phyloP scores from a whole-genome alignment of 2,797 vertebrate genomes.

The Prionace glauca region DNA sequence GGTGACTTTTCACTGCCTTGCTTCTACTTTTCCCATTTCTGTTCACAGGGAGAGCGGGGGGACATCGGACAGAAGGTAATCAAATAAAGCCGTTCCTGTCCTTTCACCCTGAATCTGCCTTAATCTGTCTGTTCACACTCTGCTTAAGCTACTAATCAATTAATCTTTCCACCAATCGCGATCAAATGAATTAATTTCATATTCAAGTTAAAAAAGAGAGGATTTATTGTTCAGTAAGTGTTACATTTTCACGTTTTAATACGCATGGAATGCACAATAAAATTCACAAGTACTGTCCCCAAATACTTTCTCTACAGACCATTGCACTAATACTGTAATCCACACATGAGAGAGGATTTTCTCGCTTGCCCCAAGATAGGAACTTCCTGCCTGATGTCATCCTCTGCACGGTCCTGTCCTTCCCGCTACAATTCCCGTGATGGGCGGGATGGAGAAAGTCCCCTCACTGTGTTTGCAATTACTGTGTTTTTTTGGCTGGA shows the following conservation, averaged over 20 bases:
- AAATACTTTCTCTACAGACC: background rate
- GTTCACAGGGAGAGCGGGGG: constrained; percentile 15
- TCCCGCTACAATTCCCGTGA: too few species aligned
- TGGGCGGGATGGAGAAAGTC: too few species aligned
- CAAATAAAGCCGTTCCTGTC: background rate
- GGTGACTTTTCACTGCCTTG: constrained; percentile 22
- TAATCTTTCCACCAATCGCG: background rate
- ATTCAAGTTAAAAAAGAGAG: constrained; percentile 31
- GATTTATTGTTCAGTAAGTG: background rate
- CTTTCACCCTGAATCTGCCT: background rate
- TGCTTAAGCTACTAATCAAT: constrained; percentile 14
- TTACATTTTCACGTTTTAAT: background rate
- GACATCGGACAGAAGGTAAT: constrained; percentile 11
- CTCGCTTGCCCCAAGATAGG: too few species aligned
- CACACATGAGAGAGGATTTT: too few species aligned
- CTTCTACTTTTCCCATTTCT: background rate
- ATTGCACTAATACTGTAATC: background rate
- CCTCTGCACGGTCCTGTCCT: too few species aligned
- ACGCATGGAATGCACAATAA: background rate
- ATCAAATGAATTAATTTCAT: constrained; percentile 34
- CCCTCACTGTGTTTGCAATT: background rate
- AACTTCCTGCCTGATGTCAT: too few species aligned
- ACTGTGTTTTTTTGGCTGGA: background rate
- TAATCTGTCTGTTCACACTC: constrained; percentile 41
- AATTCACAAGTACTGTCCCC: background rate